phyloP scores from a whole-genome alignment of 1,140 invertebrate species.

The Drosophila lacertosa region DNA sequence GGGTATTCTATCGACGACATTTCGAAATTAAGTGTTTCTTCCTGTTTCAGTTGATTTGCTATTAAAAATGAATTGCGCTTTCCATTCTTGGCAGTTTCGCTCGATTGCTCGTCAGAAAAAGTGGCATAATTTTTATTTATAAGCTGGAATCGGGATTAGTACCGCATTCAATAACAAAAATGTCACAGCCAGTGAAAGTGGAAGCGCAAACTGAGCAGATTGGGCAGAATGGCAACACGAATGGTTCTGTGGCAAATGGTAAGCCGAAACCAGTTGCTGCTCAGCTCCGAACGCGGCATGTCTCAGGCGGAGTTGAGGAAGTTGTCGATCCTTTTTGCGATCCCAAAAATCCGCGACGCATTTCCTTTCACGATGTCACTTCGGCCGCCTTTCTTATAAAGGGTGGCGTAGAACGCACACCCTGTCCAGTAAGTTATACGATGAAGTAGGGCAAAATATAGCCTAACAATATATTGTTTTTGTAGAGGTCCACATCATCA shows the following conservation, averaged over 20 bases:
- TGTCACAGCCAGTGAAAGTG: constrained; percentile 49
- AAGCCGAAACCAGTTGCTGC: constrained; percentile 14
- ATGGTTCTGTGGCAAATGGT: not conserved
- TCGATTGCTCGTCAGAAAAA: constrained; percentile 23
- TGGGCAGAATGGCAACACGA: constrained; percentile 4
- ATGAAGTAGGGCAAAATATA: not conserved
- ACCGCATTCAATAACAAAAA: constrained; percentile 10
- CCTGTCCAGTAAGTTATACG: constrained; percentile 89
- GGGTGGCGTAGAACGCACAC: constrained; percentile 91
- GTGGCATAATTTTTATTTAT: constrained; percentile 1
- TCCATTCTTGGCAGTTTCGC: constrained; percentile 45
- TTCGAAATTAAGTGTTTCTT: constrained; percentile 11
- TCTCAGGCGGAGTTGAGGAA: constrained; percentile 57
- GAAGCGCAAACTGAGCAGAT: constrained; percentile 41
- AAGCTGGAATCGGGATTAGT: not conserved
- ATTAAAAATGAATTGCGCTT: constrained; percentile 56
- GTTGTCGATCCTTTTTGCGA: constrained; percentile 86
- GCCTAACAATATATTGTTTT: not conserved
- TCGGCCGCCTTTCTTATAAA: constrained; percentile 95
- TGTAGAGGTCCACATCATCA: constrained; percentile 90
- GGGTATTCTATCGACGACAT: not conserved
- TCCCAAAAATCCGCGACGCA: constrained; percentile 89
- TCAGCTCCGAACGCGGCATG: constrained; percentile 23
- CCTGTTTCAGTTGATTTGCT: constrained; percentile 37
- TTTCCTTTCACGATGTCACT: constrained; percentile 94